Evolutionary conservation across 2,888 invertebrate species (phyloP).

Genomic region (Mythimna lalbum): DNA sequence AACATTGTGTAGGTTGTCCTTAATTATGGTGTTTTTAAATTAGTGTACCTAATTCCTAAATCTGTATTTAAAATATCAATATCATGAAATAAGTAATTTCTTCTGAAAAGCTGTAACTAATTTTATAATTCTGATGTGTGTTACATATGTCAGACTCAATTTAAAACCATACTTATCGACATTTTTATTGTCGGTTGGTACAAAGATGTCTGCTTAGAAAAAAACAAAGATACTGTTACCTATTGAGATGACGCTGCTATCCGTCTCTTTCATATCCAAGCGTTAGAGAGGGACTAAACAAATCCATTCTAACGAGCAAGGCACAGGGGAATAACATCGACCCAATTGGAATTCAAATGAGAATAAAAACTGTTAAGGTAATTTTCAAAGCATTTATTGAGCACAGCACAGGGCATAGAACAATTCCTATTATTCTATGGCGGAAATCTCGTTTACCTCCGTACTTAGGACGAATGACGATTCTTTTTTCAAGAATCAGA

Average conservation of each 20-base stretch:
- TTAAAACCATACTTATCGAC: not conserved
- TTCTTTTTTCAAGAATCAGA: constrained; percentile 24
- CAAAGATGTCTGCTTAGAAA: constrained; percentile 30
- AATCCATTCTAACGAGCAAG: constrained; percentile 32
- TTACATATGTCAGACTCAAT: not conserved
- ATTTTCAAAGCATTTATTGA: constrained; percentile 52
- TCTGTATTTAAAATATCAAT: not conserved
- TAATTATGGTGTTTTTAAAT: too few species aligned
- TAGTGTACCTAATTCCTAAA: not conserved
- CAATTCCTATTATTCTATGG: constrained; percentile 31
- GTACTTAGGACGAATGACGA: constrained; percentile 15
- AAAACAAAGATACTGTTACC: constrained; percentile 45
- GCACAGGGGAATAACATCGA: constrained; percentile 64
- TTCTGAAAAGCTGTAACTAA: not conserved
- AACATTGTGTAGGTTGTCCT: not conserved
- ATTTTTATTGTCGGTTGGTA: not conserved
- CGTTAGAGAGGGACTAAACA: constrained; percentile 41
- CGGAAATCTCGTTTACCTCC: constrained; percentile 24
- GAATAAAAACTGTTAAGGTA: constrained; percentile 34
- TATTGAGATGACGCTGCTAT: constrained; percentile 36
- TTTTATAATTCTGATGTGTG: not conserved
- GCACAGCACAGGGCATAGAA: constrained; percentile 31
- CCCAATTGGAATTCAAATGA: constrained; percentile 31
- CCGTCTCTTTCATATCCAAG: constrained; percentile 33
- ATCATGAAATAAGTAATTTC: not conserved